Evolutionary conservation across 2,888 invertebrate genomes (phyloP).

Genomic region (Oxyteleia sp.): DNA sequence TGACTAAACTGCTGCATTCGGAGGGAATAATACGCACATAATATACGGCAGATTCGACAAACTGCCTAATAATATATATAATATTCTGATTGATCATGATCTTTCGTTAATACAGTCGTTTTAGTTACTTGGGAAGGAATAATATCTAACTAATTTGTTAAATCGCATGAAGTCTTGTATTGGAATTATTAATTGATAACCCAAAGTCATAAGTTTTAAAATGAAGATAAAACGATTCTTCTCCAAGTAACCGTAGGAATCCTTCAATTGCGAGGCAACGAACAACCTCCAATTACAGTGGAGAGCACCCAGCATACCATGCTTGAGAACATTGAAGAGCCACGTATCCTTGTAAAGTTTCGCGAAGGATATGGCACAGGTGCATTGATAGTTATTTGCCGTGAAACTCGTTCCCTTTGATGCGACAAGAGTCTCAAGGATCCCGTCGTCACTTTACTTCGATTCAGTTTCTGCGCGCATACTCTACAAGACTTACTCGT

Average conservation of each 20-base stretch:
- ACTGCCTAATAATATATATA: slow-evolving; percentile 34
- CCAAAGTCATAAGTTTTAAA: slow-evolving; percentile 52
- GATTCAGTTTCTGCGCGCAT: slow-evolving; percentile 69
- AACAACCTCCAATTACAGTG: slow-evolving; percentile 64
- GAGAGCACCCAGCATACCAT: slow-evolving; percentile 59
- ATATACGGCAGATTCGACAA: slow-evolving; percentile 32
- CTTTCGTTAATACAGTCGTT: slow-evolving; percentile 8
- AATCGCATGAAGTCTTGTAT: not conserved
- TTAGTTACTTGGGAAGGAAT: not conserved
- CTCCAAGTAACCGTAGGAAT: slow-evolving; percentile 60
- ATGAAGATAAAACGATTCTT: slow-evolving; percentile 60
- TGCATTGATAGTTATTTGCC: slow-evolving; percentile 73
- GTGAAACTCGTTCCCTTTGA: slow-evolving; percentile 73
- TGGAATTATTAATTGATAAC: slow-evolving; percentile 26
- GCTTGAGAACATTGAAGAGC: slow-evolving; percentile 68
- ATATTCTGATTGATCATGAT: slow-evolving; percentile 24
- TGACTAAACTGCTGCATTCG: slow-evolving; percentile 39
- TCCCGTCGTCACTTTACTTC: slow-evolving; percentile 69
- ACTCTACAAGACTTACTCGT: slow-evolving; percentile 58
- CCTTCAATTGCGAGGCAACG: slow-evolving; percentile 62
- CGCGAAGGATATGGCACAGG: slow-evolving; percentile 67
- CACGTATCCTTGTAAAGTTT: slow-evolving; percentile 71
- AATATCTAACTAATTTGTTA: not conserved
- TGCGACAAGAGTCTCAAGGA: slow-evolving; percentile 72
- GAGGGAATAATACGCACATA: slow-evolving; percentile 35